Conservation (phyloP, 2,888 invertebrate genomes). For the Cerastis rubricosa region DNA sequence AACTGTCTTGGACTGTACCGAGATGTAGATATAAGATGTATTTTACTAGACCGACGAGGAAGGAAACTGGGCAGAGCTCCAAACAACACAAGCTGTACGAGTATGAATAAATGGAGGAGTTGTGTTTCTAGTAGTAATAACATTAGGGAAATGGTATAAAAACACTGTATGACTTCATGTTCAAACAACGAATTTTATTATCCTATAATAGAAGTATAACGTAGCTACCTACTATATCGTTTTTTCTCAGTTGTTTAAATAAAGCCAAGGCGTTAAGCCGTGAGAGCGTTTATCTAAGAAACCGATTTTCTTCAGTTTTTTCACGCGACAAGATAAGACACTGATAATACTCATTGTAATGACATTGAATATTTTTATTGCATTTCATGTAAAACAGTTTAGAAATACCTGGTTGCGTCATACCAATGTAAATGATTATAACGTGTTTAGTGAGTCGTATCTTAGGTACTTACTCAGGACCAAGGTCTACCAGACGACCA, state of each 20-base stretch:
- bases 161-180: constrained; percentile 21
- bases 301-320: constrained; percentile 49
- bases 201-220: neutral
- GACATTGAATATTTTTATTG: constrained; percentile 33
- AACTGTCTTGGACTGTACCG: constrained; percentile 40
- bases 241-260: constrained; percentile 15
- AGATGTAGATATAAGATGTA: constrained; percentile 29
- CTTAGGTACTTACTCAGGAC: neutral
- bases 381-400: constrained; percentile 39
- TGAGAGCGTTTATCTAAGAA: constrained; percentile 39
- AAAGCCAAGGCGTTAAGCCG: constrained; percentile 35
- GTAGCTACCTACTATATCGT: neutral
- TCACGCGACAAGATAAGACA: constrained; percentile 44
- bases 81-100: constrained; percentile 31
- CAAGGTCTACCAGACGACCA: constrained; percentile 1
- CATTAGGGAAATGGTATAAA: constrained; percentile 16
- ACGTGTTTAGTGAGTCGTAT: constrained; percentile 24
- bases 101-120: constrained; percentile 21
- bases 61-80: constrained; percentile 51
- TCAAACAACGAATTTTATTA: constrained; percentile 13
- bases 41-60: constrained; percentile 26
- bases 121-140: constrained; percentile 26
- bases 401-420: constrained; percentile 1
- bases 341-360: constrained; percentile 47
- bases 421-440: constrained; percentile 11